Base-by-base conservation (phyloP, 1,140 invertebrate genomes). In the Trissolcus basalis region DNA sequence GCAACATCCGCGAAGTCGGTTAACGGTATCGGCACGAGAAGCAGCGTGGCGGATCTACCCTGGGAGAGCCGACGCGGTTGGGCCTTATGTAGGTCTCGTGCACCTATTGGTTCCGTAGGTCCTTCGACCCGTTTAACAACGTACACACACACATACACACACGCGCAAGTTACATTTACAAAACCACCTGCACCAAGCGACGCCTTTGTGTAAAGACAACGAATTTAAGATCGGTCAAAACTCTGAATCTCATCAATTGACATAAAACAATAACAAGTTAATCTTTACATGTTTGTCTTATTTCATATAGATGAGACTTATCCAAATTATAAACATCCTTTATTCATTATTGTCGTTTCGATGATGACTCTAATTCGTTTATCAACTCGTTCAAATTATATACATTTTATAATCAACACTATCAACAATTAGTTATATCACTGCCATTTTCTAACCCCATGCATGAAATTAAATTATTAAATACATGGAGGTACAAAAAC, bases 51-150 rank as follows among this genome's bases (percentile, higher is more conserved):
- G 69, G 69, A 72, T 72, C 60, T 72, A 59, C 48, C 69, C 14
- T 58, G 51, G 44, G 69, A 53, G 54, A 60, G 53, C 39, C 43
- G 6, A 53, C 15, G 69, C 47, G 60, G 69, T 63, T 63, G 59
- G 60, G 60, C 45, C 60, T 55, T 64, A 72, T 64, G 69, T 73
- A 73, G 70, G 70, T 73, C 70, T 73, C 70, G 70, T 41, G 61
- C 48, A 33, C 14, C 61, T 54, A 73, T 73, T 73, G 70, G 70
- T 56, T 56, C 53, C 69, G 39, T 59, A 49, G 69, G 61, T 65
- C 70, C 60, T 67, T 67, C 70, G 61, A 67, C 54, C 70, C 56
- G 71, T 65, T 59, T 49, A 65, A 54, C 36, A 47, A 65, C 61
- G 48, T 36, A 32, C 49, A 33, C 58, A 10, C 41, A 56, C 12